phyloP scores from a whole-genome alignment of 2,888 invertebrate genomes.

The Arctia plantaginis region DNA sequence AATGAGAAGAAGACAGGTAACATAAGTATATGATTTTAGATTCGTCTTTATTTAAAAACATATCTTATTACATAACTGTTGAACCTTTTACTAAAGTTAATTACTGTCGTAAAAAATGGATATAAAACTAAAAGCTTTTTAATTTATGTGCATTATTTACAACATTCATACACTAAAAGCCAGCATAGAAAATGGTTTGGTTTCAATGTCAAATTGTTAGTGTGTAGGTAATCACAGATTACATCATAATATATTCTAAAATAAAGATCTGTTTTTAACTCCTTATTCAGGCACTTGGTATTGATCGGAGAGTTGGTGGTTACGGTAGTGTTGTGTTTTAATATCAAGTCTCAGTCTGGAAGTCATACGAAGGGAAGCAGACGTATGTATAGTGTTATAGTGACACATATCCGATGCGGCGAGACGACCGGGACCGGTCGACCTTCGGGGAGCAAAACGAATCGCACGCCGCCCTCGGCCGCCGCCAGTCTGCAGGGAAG shows the following conservation, averaged over 20 bases:
- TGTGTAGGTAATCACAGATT: neutral
- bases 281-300: neutral
- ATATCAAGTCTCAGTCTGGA: conserved; percentile 57
- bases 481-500: conserved; percentile 52
- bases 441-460: conserved; percentile 82
- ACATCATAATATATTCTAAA: neutral
- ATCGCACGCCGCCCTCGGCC: conserved; percentile 60
- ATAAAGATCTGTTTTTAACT: neutral
- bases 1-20: conserved; percentile 1
- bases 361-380: conserved; percentile 66
- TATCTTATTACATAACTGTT: neutral
- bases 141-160: neutral
- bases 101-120: neutral
- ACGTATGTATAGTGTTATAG: conserved; percentile 77
- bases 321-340: conserved; percentile 42
- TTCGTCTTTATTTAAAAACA: neutral
- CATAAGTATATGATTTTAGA: neutral
- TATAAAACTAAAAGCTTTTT: neutral
- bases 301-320: conserved; percentile 39
- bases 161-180: neutral
- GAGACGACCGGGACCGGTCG: conserved; percentile 75
- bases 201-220: neutral
- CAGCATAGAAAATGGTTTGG: neutral
- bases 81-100: neutral
- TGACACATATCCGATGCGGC: conserved; percentile 82